Percentiles rank a stretch among this genome's conserved stretches.
phyloP scores from a whole-genome alignment of 2,113 vertebrate genomes.

The Sterna hirundo region DNA sequence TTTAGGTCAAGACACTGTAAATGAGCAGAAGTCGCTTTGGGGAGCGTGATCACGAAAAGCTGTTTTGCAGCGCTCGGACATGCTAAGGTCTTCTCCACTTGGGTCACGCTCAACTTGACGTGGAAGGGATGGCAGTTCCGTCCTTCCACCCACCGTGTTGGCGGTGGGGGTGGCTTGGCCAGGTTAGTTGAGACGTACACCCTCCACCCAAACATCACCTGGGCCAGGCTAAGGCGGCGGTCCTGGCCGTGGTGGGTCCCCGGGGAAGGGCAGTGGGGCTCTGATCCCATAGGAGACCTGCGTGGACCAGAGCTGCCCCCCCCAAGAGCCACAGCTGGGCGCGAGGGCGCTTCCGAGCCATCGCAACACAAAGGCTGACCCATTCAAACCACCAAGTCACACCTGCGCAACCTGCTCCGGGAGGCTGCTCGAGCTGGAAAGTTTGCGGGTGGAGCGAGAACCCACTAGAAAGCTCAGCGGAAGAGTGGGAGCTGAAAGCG shows the following conservation, averaged over 20 bases:
- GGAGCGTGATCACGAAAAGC: background rate
- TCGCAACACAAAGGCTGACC: background rate
- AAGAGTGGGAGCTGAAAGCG: background rate
- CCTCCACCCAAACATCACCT: background rate
- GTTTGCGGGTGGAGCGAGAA: background rate
- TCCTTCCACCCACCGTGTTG: fast-evolving
- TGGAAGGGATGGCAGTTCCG: background rate
- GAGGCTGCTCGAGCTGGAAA: background rate
- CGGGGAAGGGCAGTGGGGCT: background rate
- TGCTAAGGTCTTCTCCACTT: background rate
- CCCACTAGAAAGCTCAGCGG: background rate
- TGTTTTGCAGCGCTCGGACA: background rate
- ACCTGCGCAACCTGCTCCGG: background rate
- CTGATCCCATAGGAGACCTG: fast-evolving
- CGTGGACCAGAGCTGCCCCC: fast-evolving
- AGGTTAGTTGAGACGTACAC: too few species aligned
- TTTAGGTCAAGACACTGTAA: background rate
- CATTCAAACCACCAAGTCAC: background rate
- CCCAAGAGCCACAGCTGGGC: background rate
- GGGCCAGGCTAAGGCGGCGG: background rate
- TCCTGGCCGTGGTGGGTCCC: background rate
- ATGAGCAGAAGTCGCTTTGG: background rate
- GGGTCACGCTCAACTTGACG: fast-evolving
- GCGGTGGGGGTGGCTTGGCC: background rate
- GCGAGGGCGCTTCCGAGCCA: background rate